Conservation (phyloP, 2,888 invertebrate species). For the Pristionchus japonicus region DNA sequence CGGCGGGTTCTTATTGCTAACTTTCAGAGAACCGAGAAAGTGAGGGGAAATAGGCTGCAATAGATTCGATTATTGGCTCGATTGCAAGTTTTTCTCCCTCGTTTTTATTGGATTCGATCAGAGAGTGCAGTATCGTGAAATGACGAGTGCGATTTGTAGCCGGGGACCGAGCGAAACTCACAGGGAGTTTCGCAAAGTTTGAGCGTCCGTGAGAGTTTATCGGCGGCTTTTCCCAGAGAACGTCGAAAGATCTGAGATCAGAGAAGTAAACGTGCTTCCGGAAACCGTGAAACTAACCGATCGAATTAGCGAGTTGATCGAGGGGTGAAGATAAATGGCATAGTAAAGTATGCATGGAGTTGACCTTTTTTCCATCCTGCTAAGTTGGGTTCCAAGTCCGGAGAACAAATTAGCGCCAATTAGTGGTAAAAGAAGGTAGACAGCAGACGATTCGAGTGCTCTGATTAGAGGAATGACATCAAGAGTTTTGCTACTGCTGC, state of each 20-base stretch:
- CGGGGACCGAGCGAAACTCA: not conserved
- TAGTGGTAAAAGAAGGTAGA: not conserved
- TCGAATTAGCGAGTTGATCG: not conserved
- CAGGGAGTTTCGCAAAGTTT: not conserved
- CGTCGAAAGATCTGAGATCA: not conserved
- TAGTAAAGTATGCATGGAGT: not conserved
- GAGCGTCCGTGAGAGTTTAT: not conserved
- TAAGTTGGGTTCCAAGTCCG: not conserved
- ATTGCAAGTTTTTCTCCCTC: not conserved
- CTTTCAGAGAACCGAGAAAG: not conserved
- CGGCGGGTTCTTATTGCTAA: not conserved
- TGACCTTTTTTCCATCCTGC: not conserved
- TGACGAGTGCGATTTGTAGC: slow-evolving; percentile 9
- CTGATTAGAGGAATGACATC: not conserved
- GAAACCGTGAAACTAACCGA: slow-evolving; percentile 4
- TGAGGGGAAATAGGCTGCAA: not conserved
- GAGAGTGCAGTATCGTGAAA: not conserved
- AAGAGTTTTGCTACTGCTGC: not conserved
- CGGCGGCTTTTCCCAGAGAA: not conserved
- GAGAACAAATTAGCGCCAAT: not conserved
- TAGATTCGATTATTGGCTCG: not conserved
- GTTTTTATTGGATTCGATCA: not conserved
- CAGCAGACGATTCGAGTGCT: not conserved
- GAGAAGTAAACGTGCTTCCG: not conserved
- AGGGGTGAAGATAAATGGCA: not conserved